Evolutionary conservation across 2,113 vertebrate species (phyloP), one percentile per base, ranked within the genome.

Genomic region (Ramphastos sulfuratus): DNA sequence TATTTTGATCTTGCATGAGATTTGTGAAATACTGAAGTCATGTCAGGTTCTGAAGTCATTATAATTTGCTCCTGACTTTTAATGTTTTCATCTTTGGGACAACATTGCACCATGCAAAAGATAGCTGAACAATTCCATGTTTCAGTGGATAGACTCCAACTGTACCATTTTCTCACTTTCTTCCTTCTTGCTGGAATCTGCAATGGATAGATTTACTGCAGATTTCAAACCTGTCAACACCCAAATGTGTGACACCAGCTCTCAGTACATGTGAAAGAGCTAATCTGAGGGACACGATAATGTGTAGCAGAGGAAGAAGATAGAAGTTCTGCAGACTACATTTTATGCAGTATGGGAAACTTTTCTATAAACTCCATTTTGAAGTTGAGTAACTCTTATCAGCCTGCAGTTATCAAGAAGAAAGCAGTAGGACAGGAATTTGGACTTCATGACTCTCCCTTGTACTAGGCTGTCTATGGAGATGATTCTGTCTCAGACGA

Each of bases 171-270:
- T 95, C 72, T 85, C 75, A 87, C 75, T 92, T 75, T 75, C 44
- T 66, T 67, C 76, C 67, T 95, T 59, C 69, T 90, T 86, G 66
- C 70, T 88, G 78, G 35, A 94, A 81, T 78, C 65, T 19, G 58
- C 39, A 44, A 31, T 31, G 83, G 52, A 63, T 33, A 69, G 54
- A 85, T 91, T 86, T 63, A 78, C 67, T 85, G 88, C 77, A 44
- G 70, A 86, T 93, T 96, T 96, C 80, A 83, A 95, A 93, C 71
- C 74, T 97, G 86, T 77, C 91, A 90, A 95, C 93, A 87, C 79
- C 79, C 64, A 30, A 96, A 96, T 59, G 82, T 87, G 95, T 88
- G 67, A 94, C 80, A 86, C 85, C 39, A 92, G 75, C 78, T 94
- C 92, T 94, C 89, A 60, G 58, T 89, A 83, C 90, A 94, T 87